These are phyloP conservation scores for Panzeria rudis DNA, from an alignment of 2,888 invertebrate genomes.

Conservation along the genomic window DNA sequence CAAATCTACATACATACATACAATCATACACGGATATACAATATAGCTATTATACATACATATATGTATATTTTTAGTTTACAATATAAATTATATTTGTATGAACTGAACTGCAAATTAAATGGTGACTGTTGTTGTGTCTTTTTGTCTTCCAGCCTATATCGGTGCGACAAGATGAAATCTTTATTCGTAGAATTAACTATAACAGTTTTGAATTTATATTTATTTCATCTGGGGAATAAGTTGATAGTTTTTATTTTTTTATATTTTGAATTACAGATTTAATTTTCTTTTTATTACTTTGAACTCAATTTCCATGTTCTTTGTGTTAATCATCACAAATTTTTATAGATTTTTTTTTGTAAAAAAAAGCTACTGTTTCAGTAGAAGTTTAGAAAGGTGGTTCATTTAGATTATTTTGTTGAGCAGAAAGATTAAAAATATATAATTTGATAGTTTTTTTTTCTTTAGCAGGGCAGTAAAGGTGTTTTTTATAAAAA, in stretches of 20 bases:
- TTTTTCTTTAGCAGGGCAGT: too few species aligned
- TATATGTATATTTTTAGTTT: slow-evolving; percentile 28
- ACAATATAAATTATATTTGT: slow-evolving; percentile 72
- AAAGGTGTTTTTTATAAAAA: too few species aligned
- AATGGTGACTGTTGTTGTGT: slow-evolving; percentile 47
- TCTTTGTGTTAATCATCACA: slow-evolving; percentile 21
- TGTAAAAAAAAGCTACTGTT: slow-evolving; percentile 30
- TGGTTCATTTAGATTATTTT: neutral
- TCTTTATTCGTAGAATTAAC: slow-evolving; percentile 70
- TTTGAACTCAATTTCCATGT: slow-evolving; percentile 45
- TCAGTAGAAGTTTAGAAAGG: neutral
- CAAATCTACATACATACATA: slow-evolving; percentile 43
- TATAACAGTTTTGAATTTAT: slow-evolving; percentile 65
- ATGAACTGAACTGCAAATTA: slow-evolving; percentile 58
- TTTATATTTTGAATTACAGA: slow-evolving; percentile 28
- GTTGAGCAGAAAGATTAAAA: neutral
- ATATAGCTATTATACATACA: neutral
- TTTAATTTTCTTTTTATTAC: slow-evolving; percentile 39
- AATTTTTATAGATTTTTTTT: slow-evolving; percentile 16
- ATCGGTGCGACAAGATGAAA: slow-evolving; percentile 59
- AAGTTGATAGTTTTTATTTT: slow-evolving; percentile 2
- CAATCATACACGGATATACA: neutral
- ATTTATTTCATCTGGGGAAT: slow-evolving; percentile 23
- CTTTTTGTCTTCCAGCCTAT: slow-evolving; percentile 49
- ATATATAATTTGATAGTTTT: too few species aligned